These are phyloP conservation scores for Burhinus bistriatus DNA, from an alignment of 2,113 vertebrate genomes.

Conservation along the genomic window DNA sequence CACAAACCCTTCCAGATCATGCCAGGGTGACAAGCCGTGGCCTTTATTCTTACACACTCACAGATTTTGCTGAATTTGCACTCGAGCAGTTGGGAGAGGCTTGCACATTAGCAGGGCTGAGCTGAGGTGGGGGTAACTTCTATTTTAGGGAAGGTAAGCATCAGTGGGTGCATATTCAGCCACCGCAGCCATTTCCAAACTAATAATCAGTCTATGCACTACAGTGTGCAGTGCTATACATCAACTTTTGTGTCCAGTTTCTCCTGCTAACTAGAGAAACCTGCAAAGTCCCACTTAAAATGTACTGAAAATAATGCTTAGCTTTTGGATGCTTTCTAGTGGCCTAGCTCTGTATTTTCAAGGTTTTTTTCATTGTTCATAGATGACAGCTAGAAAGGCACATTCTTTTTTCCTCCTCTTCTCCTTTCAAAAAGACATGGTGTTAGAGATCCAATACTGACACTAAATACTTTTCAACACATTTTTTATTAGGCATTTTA, in stretches of 20 bases:
- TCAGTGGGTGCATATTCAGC: neutral
- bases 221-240: neutral
- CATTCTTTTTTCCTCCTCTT: neutral
- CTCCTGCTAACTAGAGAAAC: neutral
- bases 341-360: neutral
- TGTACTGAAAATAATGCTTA: neutral
- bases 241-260: neutral
- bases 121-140: neutral
- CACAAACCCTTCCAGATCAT: accelerated
- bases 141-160: neutral
- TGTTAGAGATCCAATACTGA: neutral
- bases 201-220: accelerated
- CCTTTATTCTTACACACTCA: neutral
- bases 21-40: neutral
- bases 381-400: neutral
- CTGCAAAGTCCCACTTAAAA: neutral
- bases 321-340: neutral
- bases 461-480: neutral
- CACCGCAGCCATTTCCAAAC: neutral
- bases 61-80: neutral
- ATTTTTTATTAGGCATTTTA: neutral
- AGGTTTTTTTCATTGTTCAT: neutral
- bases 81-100: neutral
- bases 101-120: neutral
- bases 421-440: neutral